A percentile compares a stretch with the other conserved stretches of the same genome.
Conservation (phyloP, 1,140 invertebrate genomes). For the Theocolax elegans region DNA sequence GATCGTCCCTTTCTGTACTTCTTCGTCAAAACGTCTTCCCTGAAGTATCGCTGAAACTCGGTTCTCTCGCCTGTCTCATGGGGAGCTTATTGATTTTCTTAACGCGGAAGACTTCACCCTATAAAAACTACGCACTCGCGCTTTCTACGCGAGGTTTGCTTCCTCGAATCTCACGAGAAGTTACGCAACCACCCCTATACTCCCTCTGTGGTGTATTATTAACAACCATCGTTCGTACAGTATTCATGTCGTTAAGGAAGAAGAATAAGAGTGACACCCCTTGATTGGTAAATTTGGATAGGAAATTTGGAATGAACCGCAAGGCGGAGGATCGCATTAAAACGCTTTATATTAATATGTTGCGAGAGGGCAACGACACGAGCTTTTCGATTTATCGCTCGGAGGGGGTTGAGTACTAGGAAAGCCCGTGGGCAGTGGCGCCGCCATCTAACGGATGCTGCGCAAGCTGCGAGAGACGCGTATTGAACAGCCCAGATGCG, state of each 20-base stretch:
- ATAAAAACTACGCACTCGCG: neutral
- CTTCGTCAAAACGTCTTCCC: neutral
- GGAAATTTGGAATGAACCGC: too few relatives aligned
- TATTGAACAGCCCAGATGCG: slow-evolving; percentile 68
- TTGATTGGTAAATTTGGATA: too few relatives aligned
- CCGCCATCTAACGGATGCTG: slow-evolving; percentile 59
- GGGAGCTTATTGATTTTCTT: slow-evolving; percentile 30
- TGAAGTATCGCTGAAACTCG: too few relatives aligned
- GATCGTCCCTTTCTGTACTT: neutral
- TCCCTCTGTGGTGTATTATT: too few relatives aligned
- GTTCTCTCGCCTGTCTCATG: neutral
- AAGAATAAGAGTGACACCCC: too few relatives aligned
- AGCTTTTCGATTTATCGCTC: slow-evolving; percentile 29
- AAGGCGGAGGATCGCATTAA: too few relatives aligned
- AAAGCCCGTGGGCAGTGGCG: neutral
- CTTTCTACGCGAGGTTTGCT: too few relatives aligned
- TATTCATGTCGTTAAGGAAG: too few relatives aligned
- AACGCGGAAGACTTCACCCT: neutral
- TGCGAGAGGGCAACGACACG: slow-evolving; percentile 25
- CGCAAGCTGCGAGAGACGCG: slow-evolving; percentile 48
- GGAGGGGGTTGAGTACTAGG: neutral
- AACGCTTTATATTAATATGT: neutral
- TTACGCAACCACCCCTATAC: too few relatives aligned
- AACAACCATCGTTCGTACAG: too few relatives aligned
- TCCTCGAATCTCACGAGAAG: too few relatives aligned